Evolutionary conservation across 2,797 vertebrate genomes (phyloP).

Genomic region (Eremophila alpestris): DNA sequence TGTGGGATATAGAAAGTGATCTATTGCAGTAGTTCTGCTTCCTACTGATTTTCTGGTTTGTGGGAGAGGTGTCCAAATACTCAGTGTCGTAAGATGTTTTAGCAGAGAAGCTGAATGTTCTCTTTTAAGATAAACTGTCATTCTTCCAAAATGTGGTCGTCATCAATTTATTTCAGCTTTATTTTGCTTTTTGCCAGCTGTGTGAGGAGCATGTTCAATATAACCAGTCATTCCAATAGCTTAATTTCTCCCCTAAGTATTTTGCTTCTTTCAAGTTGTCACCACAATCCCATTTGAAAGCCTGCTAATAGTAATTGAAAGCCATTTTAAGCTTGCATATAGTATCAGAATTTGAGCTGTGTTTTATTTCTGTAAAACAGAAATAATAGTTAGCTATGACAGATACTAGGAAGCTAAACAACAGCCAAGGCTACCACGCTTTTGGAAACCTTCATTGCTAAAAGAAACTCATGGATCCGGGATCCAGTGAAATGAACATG

Average conservation of each 20-base stretch:
- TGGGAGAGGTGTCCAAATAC: not conserved
- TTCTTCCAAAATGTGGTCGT: not conserved
- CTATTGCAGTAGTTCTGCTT: not conserved
- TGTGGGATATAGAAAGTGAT: not conserved
- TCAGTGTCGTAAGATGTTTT: not conserved
- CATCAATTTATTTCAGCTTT: conserved; percentile 38
- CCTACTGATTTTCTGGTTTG: not conserved
- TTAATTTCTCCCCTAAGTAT: conserved; percentile 28
- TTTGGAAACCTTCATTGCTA: not conserved
- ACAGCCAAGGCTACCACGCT: not conserved
- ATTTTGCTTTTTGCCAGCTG: conserved; percentile 30
- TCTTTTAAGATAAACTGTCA: not conserved
- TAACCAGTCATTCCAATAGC: not conserved
- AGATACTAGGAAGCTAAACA: conserved; percentile 1
- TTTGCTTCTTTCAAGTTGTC: conserved; percentile 10
- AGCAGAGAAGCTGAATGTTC: not conserved
- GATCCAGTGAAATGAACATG: not conserved
- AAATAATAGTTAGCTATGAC: conserved; percentile 17
- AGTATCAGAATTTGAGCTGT: not conserved
- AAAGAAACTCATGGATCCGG: not conserved
- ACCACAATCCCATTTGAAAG: conserved; percentile 26
- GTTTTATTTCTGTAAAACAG: conserved; percentile 26
- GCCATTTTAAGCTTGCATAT: conserved; percentile 12
- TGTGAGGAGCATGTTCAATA: not conserved
- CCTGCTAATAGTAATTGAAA: conserved; percentile 21